These are phyloP conservation scores for Centruroides vittatus DNA, from an alignment of 1,140 invertebrate species.

Conservation along the genomic window DNA sequence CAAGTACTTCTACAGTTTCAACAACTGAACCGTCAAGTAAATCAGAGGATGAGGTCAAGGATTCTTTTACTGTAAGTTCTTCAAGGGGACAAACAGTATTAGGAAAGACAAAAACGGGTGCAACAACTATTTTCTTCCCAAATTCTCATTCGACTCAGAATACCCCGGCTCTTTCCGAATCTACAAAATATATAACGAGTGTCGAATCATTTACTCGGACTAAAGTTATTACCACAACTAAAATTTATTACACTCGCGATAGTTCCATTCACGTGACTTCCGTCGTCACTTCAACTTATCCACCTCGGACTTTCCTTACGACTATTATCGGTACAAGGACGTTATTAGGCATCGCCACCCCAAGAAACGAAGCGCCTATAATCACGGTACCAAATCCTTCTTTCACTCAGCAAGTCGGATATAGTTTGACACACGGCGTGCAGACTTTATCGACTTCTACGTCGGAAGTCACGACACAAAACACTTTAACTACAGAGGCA, in stretches of 20 bases:
- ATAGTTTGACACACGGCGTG: no score
- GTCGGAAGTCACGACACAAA: no score
- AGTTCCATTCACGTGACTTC: conserved; percentile 22
- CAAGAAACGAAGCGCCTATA: no score
- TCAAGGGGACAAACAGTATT: no score
- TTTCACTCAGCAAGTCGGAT: no score
- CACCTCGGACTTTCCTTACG: conserved; percentile 20
- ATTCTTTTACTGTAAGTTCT: no score
- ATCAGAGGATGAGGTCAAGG: no score
- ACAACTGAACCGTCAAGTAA: background rate
- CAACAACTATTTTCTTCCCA: conserved; percentile 18
- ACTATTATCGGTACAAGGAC: conserved; percentile 21
- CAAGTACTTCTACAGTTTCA: background rate
- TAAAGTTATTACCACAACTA: conserved; percentile 20
- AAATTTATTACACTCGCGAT: conserved; percentile 21
- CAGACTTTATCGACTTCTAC: no score
- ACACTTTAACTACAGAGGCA: no score
- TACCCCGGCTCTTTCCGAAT: background rate
- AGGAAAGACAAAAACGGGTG: no score
- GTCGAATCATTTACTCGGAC: conserved; percentile 20
- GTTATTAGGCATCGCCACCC: conserved; percentile 7
- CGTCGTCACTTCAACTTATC: conserved; percentile 19
- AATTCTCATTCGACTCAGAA: background rate
- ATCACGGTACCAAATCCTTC: no score
- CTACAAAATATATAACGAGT: conserved; percentile 19